Conservation (phyloP, 92 coral and sea anemone species). For the Meandrina meandrites region DNA sequence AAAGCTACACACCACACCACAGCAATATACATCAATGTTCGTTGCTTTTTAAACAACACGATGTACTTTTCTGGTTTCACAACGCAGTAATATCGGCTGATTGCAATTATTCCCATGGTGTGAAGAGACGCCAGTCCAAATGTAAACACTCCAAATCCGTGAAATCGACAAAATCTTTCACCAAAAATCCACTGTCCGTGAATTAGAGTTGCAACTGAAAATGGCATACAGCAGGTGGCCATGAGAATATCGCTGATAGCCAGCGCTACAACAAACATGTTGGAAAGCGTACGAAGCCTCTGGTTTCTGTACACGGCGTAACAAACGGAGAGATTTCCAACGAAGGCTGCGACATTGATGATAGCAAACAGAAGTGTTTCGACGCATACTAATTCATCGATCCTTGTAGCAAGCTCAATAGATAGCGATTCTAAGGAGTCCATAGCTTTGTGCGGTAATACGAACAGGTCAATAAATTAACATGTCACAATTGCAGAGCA, state of each 20-base stretch:
- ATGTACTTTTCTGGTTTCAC: slow-evolving; percentile 43
- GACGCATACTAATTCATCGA: background rate
- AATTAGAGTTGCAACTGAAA: slow-evolving; percentile 47
- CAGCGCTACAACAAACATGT: slow-evolving; percentile 65
- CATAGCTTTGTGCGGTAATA: background rate
- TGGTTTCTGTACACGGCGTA: slow-evolving; percentile 55
- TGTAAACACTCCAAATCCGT: slow-evolving; percentile 61
- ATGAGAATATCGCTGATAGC: slow-evolving; percentile 65
- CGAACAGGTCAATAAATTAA: background rate
- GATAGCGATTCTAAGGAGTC: slow-evolving; percentile 18
- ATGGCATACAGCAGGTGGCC: slow-evolving; percentile 68
- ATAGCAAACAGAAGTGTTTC: slow-evolving; percentile 47
- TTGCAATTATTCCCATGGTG: slow-evolving; percentile 68
- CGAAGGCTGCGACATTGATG: slow-evolving; percentile 43
- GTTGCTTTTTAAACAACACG: slow-evolving; percentile 36
- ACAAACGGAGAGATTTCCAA: slow-evolving; percentile 71
- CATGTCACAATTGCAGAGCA: background rate
- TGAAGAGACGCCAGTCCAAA: slow-evolving; percentile 62
- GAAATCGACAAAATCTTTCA: slow-evolving; percentile 47
- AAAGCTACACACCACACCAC: slow-evolving; percentile 44
- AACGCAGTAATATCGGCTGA: slow-evolving; percentile 62
- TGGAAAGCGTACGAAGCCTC: slow-evolving; percentile 60
- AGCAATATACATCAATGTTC: slow-evolving; percentile 29
- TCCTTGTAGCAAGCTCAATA: slow-evolving; percentile 23
- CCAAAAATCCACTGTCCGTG: slow-evolving; percentile 52